Evolutionary conservation across 2,797 vertebrate species (phyloP), one percentile per base, ranked within the genome.

Genomic region (Gallinago stenura): DNA sequence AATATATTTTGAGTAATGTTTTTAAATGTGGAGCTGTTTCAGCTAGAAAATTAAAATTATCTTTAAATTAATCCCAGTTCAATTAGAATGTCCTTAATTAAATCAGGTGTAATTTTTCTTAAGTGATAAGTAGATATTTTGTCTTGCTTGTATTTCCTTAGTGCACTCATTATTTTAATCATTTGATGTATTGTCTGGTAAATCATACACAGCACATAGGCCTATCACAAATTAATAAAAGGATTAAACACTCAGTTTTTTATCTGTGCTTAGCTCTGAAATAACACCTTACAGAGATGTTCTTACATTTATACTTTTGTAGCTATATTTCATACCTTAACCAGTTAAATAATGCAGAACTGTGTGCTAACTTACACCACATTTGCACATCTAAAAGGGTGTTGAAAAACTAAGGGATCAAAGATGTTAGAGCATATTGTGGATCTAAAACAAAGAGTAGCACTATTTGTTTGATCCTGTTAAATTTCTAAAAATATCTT

Each of bases 401-500:
- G 50, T 20, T 81, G 57, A 78, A 94, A 71, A 93, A 61, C 19
- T 13, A 72, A 65, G 37, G 31, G 18, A 77, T 72, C 46, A 58
- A 93, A 91, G 37, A 31, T 22, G 12, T 69, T 71, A 62, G 15
- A 81, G n/a, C 26, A 57, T 33, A 43, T 4, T 10, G 35, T 78
- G 57, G 45, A 35, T 57, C 26, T 85, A 71, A 97, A 96, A 57
- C 48, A 91, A 87, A 81, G 48, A 80, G 26, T 43, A 88, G 18
- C 10, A 30, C 9, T 51, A 46, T 84, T 88, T 83, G 41, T 84
- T 95, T 48, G 31, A 88, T 65, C 33, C 46, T 72, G 11, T 46
- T 69, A 68, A 15, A 81, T 61, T 54, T 78, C 79, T 60, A 83
- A 92, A 87, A 89, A 43, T 79, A 85, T 35, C 83, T 90, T 87